These are phyloP conservation scores for Florisuga fusca DNA, from an alignment of 2,797 vertebrate genomes.

Conservation along the genomic window DNA sequence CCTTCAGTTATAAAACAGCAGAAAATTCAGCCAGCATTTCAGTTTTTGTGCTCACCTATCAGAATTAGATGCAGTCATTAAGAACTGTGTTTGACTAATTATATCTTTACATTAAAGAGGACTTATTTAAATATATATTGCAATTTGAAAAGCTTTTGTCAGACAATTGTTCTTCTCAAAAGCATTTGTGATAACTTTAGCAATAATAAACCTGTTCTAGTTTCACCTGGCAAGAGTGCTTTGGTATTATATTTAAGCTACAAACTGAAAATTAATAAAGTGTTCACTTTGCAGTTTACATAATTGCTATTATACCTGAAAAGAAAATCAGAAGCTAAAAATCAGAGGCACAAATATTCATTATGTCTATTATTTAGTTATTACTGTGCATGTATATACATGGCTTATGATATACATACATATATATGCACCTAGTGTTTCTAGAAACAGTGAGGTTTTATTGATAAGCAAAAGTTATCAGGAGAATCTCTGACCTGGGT, in stretches of 20 bases:
- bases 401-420: background rate
- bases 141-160: background rate
- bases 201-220: background rate
- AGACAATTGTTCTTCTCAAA: background rate
- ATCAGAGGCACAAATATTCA: background rate
- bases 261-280: background rate
- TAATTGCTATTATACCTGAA: background rate
- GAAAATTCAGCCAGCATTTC: background rate
- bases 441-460: background rate
- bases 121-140: background rate
- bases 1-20: background rate
- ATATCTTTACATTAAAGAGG: background rate
- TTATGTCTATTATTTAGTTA: background rate
- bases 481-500: slow-evolving; percentile 44
- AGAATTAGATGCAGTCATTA: background rate
- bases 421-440: background rate
- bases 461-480: background rate
- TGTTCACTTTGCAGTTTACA: background rate
- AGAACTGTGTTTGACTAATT: background rate
- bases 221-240: background rate
- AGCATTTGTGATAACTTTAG: background rate
- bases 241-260: background rate
- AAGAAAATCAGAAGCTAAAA: background rate
- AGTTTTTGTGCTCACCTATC: background rate
- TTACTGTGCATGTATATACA: background rate